phyloP scores from a whole-genome alignment of 2,113 vertebrate species.

The Lophura nycthemera region DNA sequence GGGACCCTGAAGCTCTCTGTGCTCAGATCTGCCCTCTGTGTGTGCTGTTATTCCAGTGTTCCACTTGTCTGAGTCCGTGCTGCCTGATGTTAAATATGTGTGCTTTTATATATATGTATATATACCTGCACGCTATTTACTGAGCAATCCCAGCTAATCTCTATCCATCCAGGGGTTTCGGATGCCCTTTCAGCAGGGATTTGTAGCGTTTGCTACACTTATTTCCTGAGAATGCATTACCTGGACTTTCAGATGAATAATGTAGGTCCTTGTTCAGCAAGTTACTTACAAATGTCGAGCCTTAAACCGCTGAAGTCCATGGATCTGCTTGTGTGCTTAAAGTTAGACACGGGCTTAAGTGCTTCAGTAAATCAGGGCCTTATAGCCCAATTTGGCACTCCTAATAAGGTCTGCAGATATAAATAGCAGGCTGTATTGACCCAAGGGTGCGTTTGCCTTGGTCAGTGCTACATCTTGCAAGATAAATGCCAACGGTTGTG shows the following conservation, averaged over 20 bases:
- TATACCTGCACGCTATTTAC: neutral
- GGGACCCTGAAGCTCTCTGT: too few species aligned
- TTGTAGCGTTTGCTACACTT: constrained; percentile 32
- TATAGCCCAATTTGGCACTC: neutral
- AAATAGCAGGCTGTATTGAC: neutral
- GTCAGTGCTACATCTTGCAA: neutral
- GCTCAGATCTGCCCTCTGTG: too few species aligned
- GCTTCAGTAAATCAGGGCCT: constrained; percentile 52
- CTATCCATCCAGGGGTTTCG: constrained; percentile 14
- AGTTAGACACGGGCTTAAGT: constrained; percentile 45
- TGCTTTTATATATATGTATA: neutral
- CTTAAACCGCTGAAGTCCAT: constrained; percentile 39
- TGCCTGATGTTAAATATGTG: neutral
- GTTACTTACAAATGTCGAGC: constrained; percentile 32
- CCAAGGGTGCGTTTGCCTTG: neutral
- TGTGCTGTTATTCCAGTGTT: neutral
- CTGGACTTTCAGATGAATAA: neutral
- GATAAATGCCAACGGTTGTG: neutral
- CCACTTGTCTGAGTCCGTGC: neutral
- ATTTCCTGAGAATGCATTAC: constrained; percentile 40
- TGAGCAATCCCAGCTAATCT: constrained; percentile 28
- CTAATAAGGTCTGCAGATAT: neutral
- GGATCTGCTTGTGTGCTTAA: constrained; percentile 28
- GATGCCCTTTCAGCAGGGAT: constrained; percentile 51
- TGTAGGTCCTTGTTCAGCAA: constrained; percentile 55